Evolutionary conservation across 2,797 vertebrate genomes (phyloP).

Genomic region (Lophius americanus): DNA sequence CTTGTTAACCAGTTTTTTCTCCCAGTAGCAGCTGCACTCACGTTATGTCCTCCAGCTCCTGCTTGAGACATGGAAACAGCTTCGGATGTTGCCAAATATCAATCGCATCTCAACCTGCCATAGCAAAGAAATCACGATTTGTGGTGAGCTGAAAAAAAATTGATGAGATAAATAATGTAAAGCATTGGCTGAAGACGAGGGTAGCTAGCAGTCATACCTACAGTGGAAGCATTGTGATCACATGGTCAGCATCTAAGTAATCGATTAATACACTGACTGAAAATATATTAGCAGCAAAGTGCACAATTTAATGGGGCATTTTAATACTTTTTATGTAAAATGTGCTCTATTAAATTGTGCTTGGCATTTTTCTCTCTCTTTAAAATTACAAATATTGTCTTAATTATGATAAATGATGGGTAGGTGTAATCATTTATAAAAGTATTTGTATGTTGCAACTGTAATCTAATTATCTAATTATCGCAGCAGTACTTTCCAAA

Average conservation of each 20-base stretch:
- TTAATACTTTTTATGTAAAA: neutral
- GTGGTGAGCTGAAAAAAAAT: conserved; percentile 79
- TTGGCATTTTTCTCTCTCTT: neutral
- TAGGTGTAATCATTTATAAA: no score
- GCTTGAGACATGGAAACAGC: conserved; percentile 87
- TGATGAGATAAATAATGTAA: no score
- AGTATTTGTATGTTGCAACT: neutral
- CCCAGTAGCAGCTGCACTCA: conserved; percentile 94
- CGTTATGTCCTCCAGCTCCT: conserved; percentile 93
- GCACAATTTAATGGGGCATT: no score
- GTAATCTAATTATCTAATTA: no score
- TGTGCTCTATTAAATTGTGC: neutral
- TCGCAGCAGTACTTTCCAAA: neutral
- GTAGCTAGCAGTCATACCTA: no score
- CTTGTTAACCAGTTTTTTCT: conserved; percentile 63
- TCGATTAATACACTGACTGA: no score
- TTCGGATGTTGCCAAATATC: conserved; percentile 92
- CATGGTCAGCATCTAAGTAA: no score
- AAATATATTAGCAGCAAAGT: no score
- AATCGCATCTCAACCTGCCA: conserved; percentile 90
- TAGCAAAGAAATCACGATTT: conserved; percentile 93
- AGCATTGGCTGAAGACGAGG: no score
- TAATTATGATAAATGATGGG: no score
- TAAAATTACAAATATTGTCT: neutral
- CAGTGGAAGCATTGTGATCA: no score